These are phyloP conservation scores for Allobates femoralis DNA, from an alignment of 2,797 vertebrate genomes.

Conservation along the genomic window DNA sequence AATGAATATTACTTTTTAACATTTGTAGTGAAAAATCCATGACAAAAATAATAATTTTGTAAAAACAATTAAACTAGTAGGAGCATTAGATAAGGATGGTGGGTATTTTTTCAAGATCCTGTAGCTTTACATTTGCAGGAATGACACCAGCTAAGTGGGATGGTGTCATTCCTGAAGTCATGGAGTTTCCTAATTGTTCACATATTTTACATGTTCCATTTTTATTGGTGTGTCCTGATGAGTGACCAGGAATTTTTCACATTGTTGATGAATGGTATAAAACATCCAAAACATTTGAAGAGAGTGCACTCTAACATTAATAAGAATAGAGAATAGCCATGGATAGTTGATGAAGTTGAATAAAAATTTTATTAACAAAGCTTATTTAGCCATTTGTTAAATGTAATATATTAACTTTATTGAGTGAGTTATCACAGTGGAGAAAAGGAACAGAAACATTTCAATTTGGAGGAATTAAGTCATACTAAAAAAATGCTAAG, in stretches of 20 bases:
- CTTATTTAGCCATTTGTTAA: neutral
- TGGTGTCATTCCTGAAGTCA: neutral
- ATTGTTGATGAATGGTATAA: constrained; percentile 1
- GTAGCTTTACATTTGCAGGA: neutral
- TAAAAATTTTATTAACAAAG: neutral
- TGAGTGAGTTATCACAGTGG: neutral
- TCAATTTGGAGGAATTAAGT: too few species aligned
- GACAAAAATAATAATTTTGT: neutral
- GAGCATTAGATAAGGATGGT: neutral
- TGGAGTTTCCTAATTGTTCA: neutral
- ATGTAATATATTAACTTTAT: neutral
- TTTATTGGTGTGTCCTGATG: neutral
- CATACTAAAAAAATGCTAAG: too few species aligned
- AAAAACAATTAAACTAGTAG: neutral
- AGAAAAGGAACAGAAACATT: too few species aligned
- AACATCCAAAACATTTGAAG: neutral
- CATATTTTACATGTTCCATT: constrained; percentile 9
- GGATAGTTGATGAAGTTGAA: neutral
- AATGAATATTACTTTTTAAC: too few species aligned
- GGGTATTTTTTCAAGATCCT: neutral
- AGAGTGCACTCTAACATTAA: neutral
- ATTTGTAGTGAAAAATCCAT: too few species aligned
- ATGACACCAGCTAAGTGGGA: too few species aligned
- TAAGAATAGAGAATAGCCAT: neutral
- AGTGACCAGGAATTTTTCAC: neutral